Conservation (phyloP, 2,888 invertebrate genomes). For the Drosophila multiciliata region DNA sequence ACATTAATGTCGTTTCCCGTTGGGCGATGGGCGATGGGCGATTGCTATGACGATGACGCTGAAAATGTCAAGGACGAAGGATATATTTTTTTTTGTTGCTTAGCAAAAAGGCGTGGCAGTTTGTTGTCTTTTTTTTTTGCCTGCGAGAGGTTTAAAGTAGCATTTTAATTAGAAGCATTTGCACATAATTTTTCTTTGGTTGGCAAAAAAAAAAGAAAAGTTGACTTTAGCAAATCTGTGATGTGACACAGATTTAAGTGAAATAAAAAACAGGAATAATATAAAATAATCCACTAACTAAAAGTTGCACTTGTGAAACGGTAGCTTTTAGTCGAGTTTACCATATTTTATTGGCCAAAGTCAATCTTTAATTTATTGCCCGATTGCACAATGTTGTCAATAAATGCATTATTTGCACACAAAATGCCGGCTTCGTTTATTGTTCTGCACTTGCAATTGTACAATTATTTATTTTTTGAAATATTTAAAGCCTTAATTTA, state of each 20-base stretch:
- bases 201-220: slow-evolving; percentile 6
- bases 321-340: background rate
- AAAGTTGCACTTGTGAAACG: background rate
- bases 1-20: slow-evolving; percentile 71
- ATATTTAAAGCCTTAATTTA: slow-evolving; percentile 39
- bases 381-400: slow-evolving; percentile 51
- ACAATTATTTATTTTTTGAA: slow-evolving; percentile 26
- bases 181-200: slow-evolving; percentile 30
- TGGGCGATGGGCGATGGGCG: slow-evolving; percentile 10
- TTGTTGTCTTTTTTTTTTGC: background rate
- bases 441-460: slow-evolving; percentile 20
- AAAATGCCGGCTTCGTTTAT: slow-evolving; percentile 37
- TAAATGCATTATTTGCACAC: slow-evolving; percentile 54
- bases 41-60: slow-evolving; percentile 41
- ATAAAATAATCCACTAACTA: background rate
- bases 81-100: slow-evolving; percentile 16
- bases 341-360: slow-evolving; percentile 13
- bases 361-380: slow-evolving; percentile 46
- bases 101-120: slow-evolving; percentile 36
- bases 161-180: slow-evolving; percentile 54
- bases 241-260: background rate
- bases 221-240: slow-evolving; percentile 20
- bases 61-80: slow-evolving; percentile 26
- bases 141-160: slow-evolving; percentile 5
- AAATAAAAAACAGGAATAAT: background rate